Base-by-base conservation (phyloP, 2,888 invertebrate species). In the Phaonia tiefii region DNA sequence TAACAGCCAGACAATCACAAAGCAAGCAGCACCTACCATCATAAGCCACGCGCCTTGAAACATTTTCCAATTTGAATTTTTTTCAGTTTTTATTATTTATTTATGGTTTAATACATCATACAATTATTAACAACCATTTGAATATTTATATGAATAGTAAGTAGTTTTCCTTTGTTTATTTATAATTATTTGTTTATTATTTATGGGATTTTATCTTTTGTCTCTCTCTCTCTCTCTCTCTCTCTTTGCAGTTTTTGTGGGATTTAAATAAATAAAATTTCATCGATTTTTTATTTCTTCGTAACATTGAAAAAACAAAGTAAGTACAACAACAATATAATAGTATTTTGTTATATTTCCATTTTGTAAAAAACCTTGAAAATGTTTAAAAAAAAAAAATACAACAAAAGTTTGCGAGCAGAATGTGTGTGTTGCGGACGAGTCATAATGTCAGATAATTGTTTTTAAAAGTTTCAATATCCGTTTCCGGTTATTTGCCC, bases 191-290 rank as follows among this genome's bases (percentile, higher is more conserved):
- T 54, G 54, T 13, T 54, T 10, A 20, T 54, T 54, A 25, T 42
- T 11, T 26, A 42, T 39, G 20, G 15, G 25, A 66, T 49, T 46
- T 17, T 51, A 31, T 37, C 37, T 26, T 37, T 65, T 65, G n/a
- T 37, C 44, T 42, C 1, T 54, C 5, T 54, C 13, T 46, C 15
- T 44, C 2, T 66, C 49, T 66, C 46, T n/a, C 37, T 25, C n/a
- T 54, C 44, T 58, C 15, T 66, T 58, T 71, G 58, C 15, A 75
- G 54, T 75, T 10, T 79, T 65, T 71, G 25, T 75, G 70, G 79
- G 79, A 79, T 75, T 79, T 67, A 66, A 74, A 75, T 42, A 70
- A 54, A n/a, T n/a, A n/a, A 3, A 31, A 7, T 26, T 25, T 11
- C 10, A n/a, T 60, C 15, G 26, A 4, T 15, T 44, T 25, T 26